Evolutionary conservation across 2,888 invertebrate species (phyloP).

Genomic region (Scelioninae gen. 2): DNA sequence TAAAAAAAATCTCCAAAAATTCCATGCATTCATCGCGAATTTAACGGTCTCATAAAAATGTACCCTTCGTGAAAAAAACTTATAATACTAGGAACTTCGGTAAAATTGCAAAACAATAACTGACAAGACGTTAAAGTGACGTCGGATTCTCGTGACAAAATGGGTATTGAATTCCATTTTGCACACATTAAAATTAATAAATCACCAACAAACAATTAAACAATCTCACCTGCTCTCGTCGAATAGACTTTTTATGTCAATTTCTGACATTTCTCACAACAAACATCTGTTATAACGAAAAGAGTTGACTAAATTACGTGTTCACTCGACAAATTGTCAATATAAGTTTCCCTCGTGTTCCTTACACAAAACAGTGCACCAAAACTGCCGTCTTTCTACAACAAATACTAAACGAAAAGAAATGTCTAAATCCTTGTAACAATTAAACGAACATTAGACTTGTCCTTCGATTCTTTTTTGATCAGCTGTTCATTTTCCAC

Average conservation of each 20-base stretch:
- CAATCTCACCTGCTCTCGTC: slow-evolving; percentile 73
- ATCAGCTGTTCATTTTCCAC: slow-evolving; percentile 54
- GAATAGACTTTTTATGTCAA: slow-evolving; percentile 74
- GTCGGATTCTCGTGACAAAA: neutral
- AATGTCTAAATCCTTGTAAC: slow-evolving; percentile 28
- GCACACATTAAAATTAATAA: neutral
- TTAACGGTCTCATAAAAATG: no score
- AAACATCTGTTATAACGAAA: slow-evolving; percentile 70
- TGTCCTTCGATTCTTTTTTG: slow-evolving; percentile 32
- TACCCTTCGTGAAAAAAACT: no score
- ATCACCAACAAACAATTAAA: neutral
- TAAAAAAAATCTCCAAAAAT: no score
- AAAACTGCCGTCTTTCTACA: slow-evolving; percentile 5
- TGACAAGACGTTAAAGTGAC: neutral
- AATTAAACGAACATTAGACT: slow-evolving; percentile 45
- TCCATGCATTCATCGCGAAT: no score
- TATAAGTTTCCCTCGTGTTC: neutral
- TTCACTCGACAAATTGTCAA: slow-evolving; percentile 22
- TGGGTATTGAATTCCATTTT: neutral
- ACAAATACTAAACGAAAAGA: slow-evolving; percentile 49
- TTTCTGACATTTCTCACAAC: slow-evolving; percentile 74
- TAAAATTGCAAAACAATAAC: neutral
- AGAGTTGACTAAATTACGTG: slow-evolving; percentile 23
- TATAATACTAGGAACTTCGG: no score
- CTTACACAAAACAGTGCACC: slow-evolving; percentile 4